These are phyloP conservation scores for Drosophila colorata DNA, from an alignment of 2,888 invertebrate species.

Conservation along the genomic window DNA sequence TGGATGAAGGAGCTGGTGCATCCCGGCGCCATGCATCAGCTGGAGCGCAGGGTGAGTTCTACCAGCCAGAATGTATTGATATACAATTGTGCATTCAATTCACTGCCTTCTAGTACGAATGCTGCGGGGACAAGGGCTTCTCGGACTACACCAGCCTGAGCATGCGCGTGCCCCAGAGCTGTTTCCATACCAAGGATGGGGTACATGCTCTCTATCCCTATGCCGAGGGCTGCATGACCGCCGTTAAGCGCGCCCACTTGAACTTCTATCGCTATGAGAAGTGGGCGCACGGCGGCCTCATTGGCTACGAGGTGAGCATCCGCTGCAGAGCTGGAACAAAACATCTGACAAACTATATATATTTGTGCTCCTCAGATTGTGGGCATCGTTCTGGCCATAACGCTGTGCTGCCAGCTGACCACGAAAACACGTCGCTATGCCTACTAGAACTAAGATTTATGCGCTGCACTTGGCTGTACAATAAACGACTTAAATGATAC, in stretches of 20 bases:
- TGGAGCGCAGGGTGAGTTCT: conserved; percentile 68
- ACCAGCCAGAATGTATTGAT: no score
- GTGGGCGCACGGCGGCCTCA: conserved; percentile 69
- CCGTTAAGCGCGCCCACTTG: conserved; percentile 63
- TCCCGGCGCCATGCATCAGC: conserved; percentile 67
- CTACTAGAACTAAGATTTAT: conserved; percentile 59
- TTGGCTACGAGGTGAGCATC: conserved; percentile 72
- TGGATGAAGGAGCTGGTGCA: conserved; percentile 74
- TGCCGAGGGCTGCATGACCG: conserved; percentile 70
- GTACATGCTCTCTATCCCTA: conserved; percentile 64
- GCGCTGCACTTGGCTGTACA: conserved; percentile 44
- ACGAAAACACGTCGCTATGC: conserved; percentile 74
- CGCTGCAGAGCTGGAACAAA: neutral
- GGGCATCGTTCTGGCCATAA: conserved; percentile 68
- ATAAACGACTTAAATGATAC: conserved; percentile 40
- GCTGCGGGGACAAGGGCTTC: conserved; percentile 74
- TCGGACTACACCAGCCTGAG: conserved; percentile 64
- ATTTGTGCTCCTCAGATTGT: conserved; percentile 55
- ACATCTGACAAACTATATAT: neutral
- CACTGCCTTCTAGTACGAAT: conserved; percentile 64
- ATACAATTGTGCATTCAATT: neutral
- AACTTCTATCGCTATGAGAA: conserved; percentile 70
- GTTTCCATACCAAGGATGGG: conserved; percentile 62
- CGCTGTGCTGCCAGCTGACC: conserved; percentile 75
- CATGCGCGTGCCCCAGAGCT: conserved; percentile 67